Conservation (phyloP, 2,888 invertebrate genomes). For the Melanargia galathea region DNA sequence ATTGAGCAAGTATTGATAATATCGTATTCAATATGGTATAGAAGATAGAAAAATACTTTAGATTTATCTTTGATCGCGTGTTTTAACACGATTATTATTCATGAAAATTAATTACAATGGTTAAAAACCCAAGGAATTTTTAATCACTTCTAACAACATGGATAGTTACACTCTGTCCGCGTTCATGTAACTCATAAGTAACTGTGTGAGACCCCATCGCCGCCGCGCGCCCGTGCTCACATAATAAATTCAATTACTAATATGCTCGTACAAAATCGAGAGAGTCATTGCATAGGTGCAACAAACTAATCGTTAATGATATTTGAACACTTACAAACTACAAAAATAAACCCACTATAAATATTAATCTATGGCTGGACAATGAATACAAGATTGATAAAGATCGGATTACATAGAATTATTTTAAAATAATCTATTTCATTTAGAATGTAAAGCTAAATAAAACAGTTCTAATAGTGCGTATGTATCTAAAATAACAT, state of each 20-base stretch:
- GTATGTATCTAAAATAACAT: no score
- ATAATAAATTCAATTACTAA: constrained; percentile 65
- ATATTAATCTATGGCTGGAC: constrained; percentile 71
- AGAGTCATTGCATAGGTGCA: constrained; percentile 54
- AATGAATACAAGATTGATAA: constrained; percentile 58
- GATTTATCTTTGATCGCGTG: constrained; percentile 13
- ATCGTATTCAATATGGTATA: constrained; percentile 5
- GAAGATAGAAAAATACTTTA: background rate
- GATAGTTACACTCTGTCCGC: constrained; percentile 22
- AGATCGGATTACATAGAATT: constrained; percentile 53
- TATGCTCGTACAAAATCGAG: constrained; percentile 50
- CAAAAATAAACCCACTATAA: constrained; percentile 74
- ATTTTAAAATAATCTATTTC: constrained; percentile 12
- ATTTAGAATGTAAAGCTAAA: background rate
- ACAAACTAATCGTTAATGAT: constrained; percentile 74
- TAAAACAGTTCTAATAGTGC: no score
- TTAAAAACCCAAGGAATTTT: constrained; percentile 24
- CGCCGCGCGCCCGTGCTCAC: constrained; percentile 57
- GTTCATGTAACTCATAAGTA: constrained; percentile 24
- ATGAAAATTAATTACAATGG: constrained; percentile 20
- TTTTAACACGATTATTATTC: constrained; percentile 22
- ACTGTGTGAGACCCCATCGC: constrained; percentile 45
- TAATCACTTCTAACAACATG: constrained; percentile 29
- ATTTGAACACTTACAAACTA: constrained; percentile 76
- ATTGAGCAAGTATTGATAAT: background rate